Percentiles rank a stretch among this genome's conserved stretches.
Evolutionary conservation across 2,113 vertebrate species (phyloP).

Genomic region (Perognathus longimembris): DNA sequence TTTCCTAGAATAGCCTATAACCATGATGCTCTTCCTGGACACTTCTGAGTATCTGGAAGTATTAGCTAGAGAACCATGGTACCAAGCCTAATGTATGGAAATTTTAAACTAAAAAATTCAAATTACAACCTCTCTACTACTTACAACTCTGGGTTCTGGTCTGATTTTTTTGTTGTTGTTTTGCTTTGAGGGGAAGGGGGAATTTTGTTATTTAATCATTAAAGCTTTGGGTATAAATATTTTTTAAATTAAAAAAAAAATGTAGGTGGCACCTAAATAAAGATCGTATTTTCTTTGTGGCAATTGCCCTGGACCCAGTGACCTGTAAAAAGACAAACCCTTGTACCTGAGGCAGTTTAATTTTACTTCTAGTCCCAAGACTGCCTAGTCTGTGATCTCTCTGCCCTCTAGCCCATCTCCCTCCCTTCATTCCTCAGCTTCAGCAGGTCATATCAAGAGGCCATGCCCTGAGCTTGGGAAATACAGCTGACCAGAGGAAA

Average conservation of each 20-base stretch:
- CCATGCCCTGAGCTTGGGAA: not conserved
- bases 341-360: not conserved
- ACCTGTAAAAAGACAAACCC: slow-evolving; percentile 39
- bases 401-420: not conserved
- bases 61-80: not conserved
- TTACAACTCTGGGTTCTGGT: not conserved
- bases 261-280: not conserved
- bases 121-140: not conserved
- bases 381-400: slow-evolving; percentile 11
- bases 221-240: no score
- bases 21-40: no score
- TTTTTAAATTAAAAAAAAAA: slow-evolving; percentile 30
- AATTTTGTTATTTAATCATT: no score
- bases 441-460: not conserved
- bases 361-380: not conserved
- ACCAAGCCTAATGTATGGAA: not conserved
- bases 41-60: no score
- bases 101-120: slow-evolving; percentile 27
- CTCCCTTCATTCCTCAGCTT: not conserved
- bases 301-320: slow-evolving; percentile 24
- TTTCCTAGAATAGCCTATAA: no score
- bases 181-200: not conserved
- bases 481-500: not conserved
- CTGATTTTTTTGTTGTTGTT: not conserved
- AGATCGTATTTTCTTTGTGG: slow-evolving; percentile 45